Evolutionary conservation across 2,797 vertebrate genomes (phyloP).

Genomic region (Parauchenoglanis ngamensis): DNA sequence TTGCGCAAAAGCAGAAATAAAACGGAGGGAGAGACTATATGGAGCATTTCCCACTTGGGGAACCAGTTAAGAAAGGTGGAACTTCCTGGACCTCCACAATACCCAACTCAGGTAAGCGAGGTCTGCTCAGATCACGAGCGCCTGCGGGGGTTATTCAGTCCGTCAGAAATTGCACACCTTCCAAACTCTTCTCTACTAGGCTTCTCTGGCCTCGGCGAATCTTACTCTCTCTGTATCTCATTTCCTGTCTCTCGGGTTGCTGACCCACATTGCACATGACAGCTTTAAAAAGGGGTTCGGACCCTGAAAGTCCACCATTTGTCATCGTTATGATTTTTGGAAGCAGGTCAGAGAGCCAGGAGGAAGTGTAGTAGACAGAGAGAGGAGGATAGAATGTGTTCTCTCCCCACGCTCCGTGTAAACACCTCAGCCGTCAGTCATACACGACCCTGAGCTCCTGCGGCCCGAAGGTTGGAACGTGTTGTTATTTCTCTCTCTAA

Average conservation of each 20-base stretch:
- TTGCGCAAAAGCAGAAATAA: not conserved
- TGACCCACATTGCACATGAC: not conserved
- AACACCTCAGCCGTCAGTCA: constrained; percentile 7
- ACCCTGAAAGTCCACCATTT: not conserved
- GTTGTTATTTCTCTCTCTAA: constrained; percentile 2
- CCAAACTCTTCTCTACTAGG: not conserved
- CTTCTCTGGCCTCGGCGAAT: not conserved
- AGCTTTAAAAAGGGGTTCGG: constrained; percentile 5
- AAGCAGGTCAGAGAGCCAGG: constrained; percentile 15
- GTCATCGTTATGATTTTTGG: constrained; percentile 6
- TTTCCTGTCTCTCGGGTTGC: not conserved
- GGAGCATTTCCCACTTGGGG: not conserved
- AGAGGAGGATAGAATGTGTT: not conserved
- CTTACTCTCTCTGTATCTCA: not conserved
- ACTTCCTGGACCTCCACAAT: not conserved
- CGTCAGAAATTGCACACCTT: not conserved
- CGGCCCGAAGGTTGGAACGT: not conserved
- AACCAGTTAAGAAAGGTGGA: not conserved
- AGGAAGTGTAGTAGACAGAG: not conserved
- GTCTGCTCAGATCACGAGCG: not conserved
- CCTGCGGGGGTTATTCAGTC: not conserved
- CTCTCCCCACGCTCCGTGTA: not conserved
- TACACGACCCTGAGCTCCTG: not conserved
- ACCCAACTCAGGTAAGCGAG: not conserved
- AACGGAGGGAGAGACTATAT: not conserved